Evolutionary conservation across 2,797 vertebrate genomes (phyloP), one percentile per base, ranked within the genome.

Genomic region (Craterocephalus amniculus): DNA sequence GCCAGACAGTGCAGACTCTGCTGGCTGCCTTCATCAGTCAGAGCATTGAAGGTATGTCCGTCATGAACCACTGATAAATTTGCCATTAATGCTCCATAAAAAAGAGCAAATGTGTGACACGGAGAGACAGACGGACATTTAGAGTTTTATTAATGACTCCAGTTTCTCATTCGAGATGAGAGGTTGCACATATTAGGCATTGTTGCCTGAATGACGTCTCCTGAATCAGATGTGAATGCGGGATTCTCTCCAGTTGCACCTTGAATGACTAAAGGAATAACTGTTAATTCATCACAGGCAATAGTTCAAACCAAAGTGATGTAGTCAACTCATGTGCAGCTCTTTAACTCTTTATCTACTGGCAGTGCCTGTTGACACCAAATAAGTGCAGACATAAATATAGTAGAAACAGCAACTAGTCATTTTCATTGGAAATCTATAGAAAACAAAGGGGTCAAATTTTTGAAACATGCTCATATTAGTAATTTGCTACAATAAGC

Each of bases 21-120:
- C 72, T 67, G 72, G 74, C 84, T 58, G 72, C 74, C 81, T 79
- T 82, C 89, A 88, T 92, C 88, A 80, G 72, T 89, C 88, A 89
- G 78, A 81, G 77, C 81, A 80, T 32, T 49, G 77, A 60, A 70
- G 49, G 68, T 65, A 56, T 80, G 60, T 57, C 65, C 38, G 72
- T 84, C 78, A 66, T 63, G 59, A 82, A 58, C 72, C 70, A 10
- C 80, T 91, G 90, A 90, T 87, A 76, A 89, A 88, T 89, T 81
- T 84, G 70, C 78, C 79, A 78, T 88, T 80, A 87, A 32, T 69
- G 76, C 66, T 72, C 83, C 78, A 77, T 83, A 78, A 81, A 84
- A 76, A 66, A 64, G 75, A 43, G 64, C 57, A 66, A 62, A 55
- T 59, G 59, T 67, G 72, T 72, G 48, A 72, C 58, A 60, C 32